phyloP scores from a whole-genome alignment of 2,888 invertebrate species.

The Nemoura dubitans region DNA sequence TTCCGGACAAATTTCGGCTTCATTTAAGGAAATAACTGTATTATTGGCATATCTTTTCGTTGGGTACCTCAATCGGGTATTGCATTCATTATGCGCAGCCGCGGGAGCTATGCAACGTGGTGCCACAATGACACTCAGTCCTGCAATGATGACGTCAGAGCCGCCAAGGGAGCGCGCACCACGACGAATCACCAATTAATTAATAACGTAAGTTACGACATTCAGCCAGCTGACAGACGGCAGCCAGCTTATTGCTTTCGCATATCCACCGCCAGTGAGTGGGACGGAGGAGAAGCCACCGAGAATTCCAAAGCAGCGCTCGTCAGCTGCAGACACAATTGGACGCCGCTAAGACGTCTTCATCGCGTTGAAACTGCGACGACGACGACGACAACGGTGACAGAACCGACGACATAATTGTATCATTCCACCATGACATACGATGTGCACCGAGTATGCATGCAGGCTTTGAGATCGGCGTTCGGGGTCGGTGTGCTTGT shows the following conservation, averaged over 20 bases:
- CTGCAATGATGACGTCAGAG: neutral
- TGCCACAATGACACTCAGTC: neutral
- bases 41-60: no score
- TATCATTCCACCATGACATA: neutral
- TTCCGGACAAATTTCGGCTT: no score
- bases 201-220: neutral
- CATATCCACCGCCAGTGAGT: neutral
- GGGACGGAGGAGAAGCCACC: neutral
- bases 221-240: neutral
- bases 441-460: neutral
- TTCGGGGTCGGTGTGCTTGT: neutral
- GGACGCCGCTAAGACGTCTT: neutral
- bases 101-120: no score
- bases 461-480: neutral
- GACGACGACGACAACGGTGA: neutral
- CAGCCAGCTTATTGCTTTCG: neutral
- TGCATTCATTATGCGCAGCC: no score
- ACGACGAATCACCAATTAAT: neutral
- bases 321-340: neutral
- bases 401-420: neutral
- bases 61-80: no score
- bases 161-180: neutral
- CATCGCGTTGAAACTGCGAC: neutral
- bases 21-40: no score
- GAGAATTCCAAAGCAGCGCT: neutral